These are phyloP conservation scores for Lapara coniferarum DNA, from an alignment of 2,888 invertebrate genomes.

Conservation along the genomic window DNA sequence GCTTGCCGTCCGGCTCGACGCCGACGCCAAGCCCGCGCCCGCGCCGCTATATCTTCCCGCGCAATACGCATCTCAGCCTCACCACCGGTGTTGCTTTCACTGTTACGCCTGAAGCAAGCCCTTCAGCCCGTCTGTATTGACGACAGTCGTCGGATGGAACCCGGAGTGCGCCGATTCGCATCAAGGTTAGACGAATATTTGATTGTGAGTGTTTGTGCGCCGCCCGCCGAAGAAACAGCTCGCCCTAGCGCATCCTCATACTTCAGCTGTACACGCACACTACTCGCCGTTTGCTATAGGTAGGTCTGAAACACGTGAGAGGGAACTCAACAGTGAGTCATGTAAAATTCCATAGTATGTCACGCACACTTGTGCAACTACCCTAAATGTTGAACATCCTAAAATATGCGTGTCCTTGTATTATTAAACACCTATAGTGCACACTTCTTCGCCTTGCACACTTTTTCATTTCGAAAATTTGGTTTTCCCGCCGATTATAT, in stretches of 20 bases:
- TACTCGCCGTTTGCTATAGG: conserved; percentile 63
- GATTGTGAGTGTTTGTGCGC: conserved; percentile 81
- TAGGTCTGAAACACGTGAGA: conserved; percentile 68
- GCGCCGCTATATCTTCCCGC: conserved; percentile 59
- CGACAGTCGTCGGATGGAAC: conserved; percentile 81
- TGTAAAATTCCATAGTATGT: conserved; percentile 51
- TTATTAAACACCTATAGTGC: neutral
- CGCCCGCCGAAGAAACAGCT: conserved; percentile 61
- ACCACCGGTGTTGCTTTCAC: conserved; percentile 62
- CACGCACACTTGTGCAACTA: conserved; percentile 38
- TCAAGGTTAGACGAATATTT: conserved; percentile 83
- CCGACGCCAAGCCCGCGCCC: conserved; percentile 68
- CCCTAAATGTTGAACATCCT: conserved; percentile 29
- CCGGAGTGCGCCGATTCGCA: conserved; percentile 83
- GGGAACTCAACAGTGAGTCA: conserved; percentile 67
- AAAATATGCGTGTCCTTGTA: neutral
- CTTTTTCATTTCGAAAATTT: neutral
- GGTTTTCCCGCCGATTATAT: conserved; percentile 12
- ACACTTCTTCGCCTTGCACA: neutral
- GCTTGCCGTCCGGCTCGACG: conserved; percentile 76
- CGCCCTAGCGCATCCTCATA: conserved; percentile 65
- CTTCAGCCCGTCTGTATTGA: conserved; percentile 76
- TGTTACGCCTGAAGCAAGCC: conserved; percentile 74
- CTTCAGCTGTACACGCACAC: conserved; percentile 71
- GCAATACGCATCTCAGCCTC: conserved; percentile 52